Percentiles rank a stretch among this genome's conserved stretches.
phyloP scores from a whole-genome alignment of 1,140 invertebrate species.

The Antheraea pernyi region DNA sequence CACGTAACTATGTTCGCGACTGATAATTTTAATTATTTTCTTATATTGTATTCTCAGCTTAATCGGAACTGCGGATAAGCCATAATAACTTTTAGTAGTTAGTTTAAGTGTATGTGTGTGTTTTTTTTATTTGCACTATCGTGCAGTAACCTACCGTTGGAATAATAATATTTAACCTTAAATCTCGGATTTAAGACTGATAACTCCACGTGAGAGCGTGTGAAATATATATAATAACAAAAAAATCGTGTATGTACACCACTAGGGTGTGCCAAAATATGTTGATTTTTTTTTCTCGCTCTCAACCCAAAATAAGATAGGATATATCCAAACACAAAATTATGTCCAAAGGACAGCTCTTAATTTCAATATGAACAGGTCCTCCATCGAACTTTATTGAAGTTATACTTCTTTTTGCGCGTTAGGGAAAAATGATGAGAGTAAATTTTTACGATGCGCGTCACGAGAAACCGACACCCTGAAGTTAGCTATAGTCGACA shows the following conservation, averaged over 20 bases:
- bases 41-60: constrained; percentile 21
- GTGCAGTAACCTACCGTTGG: background rate
- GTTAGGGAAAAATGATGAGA: too few relatives aligned
- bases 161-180: background rate
- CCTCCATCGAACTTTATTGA: too few relatives aligned
- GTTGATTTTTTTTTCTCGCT: too few relatives aligned
- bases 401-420: too few relatives aligned
- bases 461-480: too few relatives aligned
- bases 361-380: too few relatives aligned
- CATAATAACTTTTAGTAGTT: constrained; percentile 13
- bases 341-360: too few relatives aligned
- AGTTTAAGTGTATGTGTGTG: background rate
- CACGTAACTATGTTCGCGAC: constrained; percentile 38
- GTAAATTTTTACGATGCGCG: too few relatives aligned
- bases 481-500: too few relatives aligned
- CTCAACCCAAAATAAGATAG: too few relatives aligned
- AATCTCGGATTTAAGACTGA: constrained; percentile 16
- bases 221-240: background rate
- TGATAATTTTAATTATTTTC: constrained; percentile 39
- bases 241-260: background rate
- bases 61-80: constrained; percentile 4
- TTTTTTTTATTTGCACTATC: background rate
- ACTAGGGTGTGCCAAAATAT: too few relatives aligned
- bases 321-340: too few relatives aligned
- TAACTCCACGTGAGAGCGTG: background rate